Evolutionary conservation across 2,888 invertebrate genomes (phyloP).

Genomic region (Crematogaster levior): DNA sequence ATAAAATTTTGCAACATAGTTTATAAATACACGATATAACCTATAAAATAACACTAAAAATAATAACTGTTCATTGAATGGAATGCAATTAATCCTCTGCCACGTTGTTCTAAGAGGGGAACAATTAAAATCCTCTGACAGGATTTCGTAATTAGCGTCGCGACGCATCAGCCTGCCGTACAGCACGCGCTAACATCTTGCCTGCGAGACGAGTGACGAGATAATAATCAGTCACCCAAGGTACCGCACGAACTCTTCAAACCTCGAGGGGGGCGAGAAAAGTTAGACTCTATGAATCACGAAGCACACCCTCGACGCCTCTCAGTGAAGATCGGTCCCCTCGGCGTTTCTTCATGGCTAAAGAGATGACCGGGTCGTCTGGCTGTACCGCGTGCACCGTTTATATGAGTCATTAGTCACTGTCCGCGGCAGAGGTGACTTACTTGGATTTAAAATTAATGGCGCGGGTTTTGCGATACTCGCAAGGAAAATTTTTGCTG

Average conservation of each 20-base stretch:
- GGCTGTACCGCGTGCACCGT: conserved; percentile 56
- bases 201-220: conserved; percentile 45
- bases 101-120: not conserved
- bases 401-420: conserved; percentile 81
- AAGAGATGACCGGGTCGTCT: conserved; percentile 71
- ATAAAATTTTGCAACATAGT: not conserved
- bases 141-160: conserved; percentile 46
- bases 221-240: conserved; percentile 69
- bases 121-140: conserved; percentile 44
- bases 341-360: conserved; percentile 69
- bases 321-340: conserved; percentile 57
- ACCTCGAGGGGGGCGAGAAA: conserved; percentile 60
- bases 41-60: no score
- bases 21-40: not conserved
- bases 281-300: conserved; percentile 74
- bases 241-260: conserved; percentile 52
- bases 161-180: conserved; percentile 44
- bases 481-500: conserved; percentile 72
- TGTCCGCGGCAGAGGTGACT: conserved; percentile 80
- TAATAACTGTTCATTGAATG: not conserved
- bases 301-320: conserved; percentile 66
- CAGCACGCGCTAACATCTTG: conserved; percentile 40
- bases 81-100: conserved; percentile 17
- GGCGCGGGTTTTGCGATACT: conserved; percentile 78
- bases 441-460: conserved; percentile 81